A percentile compares a stretch with the other conserved stretches of the same genome.
Conservation (phyloP, 1,140 invertebrate genomes). For the Drosophila serrata region DNA sequence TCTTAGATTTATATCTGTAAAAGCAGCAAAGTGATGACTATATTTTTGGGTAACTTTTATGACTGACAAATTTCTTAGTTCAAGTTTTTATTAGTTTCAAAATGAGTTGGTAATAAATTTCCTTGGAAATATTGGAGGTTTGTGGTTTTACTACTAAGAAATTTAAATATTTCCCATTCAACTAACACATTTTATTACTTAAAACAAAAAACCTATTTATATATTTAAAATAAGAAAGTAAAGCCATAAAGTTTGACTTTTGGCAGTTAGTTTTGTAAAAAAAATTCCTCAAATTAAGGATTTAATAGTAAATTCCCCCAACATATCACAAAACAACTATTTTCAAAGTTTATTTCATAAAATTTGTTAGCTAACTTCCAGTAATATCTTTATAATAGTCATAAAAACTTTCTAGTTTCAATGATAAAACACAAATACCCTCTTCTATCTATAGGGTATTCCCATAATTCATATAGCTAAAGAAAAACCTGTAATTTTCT, state of each 20-base stretch:
- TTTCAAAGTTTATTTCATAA: no score
- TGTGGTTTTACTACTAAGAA: neutral
- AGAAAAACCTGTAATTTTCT: slow-evolving; percentile 13
- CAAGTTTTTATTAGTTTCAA: neutral
- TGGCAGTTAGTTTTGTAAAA: neutral
- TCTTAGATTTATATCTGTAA: slow-evolving; percentile 10
- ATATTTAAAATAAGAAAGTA: neutral
- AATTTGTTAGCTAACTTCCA: no score
- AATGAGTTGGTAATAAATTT: slow-evolving; percentile 3
- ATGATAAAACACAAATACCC: neutral
- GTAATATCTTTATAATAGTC: no score
- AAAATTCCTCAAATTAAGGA: neutral
- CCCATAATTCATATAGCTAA: neutral
- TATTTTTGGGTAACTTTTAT: slow-evolving; percentile 1
- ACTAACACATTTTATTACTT: neutral
- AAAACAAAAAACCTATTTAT: neutral
- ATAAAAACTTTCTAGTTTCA: no score
- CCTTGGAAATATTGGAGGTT: neutral
- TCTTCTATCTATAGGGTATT: slow-evolving; percentile 6
- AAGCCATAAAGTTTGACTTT: neutral
- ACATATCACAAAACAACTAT: no score
- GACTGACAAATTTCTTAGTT: neutral
- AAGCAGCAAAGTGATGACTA: neutral
- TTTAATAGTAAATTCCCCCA: neutral
- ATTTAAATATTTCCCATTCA: neutral